Evolutionary conservation across 2,888 invertebrate genomes (phyloP), one percentile per base, ranked within the genome.

Genomic region (Cosmia pyralina): DNA sequence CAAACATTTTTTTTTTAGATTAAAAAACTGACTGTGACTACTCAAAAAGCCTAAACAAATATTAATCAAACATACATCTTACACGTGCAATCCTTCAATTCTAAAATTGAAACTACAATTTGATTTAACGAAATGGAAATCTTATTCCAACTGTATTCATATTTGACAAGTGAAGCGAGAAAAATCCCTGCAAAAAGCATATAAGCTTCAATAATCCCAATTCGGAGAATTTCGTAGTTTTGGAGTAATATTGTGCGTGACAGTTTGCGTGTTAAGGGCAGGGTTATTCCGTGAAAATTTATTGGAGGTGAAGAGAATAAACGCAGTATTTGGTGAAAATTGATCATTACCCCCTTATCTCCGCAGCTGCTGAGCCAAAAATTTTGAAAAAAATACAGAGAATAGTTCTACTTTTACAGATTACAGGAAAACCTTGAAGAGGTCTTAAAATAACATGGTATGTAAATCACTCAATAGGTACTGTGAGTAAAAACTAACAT

Each of bases 181-280:
- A 93, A 92, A 92, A 92, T 92, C 85, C 88, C 60, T 75, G 79
- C 58, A 69, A 72, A 60, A 82, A 85, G 88, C 88, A 88, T 93
- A 93, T 94, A 92, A 86, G 88, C 89, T 90, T 90, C 91, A 92
- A 92, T 92, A 92, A 93, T 94, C 92, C 91, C 80, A 73, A 87
- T 79, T 81, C 73, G 69, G 75, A 74, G 86, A 86, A 85, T 88
- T 74, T 76, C 73, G 84, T 88, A 88, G 86, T 87, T 87, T 88
- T 74, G 70, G 59, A 71, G 73, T 80, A 85, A 84, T 85, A 83
- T 81, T 86, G 79, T 82, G 82, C 82, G 83, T 87, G 86, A 85
- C 86, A 85, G 78, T 81, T 76, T 52, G n/a, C 48, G n/a, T 38
- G 53, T 50, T 58, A 69, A n/a, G 55, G n/a, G 38, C 11, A 60